These are phyloP conservation scores for Mycteria americana DNA, from an alignment of 2,797 vertebrate species.

Conservation along the genomic window DNA sequence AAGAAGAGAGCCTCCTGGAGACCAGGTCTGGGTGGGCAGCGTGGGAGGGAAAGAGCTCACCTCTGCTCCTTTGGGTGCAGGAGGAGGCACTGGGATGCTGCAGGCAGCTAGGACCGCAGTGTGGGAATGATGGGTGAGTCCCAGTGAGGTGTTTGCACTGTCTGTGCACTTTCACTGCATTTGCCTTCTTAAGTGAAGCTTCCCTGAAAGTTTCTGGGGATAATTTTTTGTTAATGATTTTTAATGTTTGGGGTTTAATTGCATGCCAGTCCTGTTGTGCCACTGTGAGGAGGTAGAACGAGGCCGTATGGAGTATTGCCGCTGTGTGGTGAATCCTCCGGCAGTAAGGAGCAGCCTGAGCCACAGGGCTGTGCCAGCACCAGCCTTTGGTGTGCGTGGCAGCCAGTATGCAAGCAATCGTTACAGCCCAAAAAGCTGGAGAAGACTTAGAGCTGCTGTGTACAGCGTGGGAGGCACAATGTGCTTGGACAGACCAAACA, in stretches of 20 bases:
- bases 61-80: neutral
- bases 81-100: rapidly evolving
- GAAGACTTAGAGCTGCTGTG: neutral
- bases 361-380: neutral
- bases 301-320: neutral
- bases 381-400: neutral
- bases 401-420: neutral
- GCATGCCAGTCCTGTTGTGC: rapidly evolving
- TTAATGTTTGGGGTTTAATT: neutral
- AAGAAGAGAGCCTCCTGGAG: neutral
- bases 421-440: neutral
- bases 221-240: neutral
- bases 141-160: neutral
- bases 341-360: neutral
- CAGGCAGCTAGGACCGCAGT: neutral
- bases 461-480: neutral
- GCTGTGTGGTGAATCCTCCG: neutral
- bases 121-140: neutral
- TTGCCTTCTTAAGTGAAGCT: neutral
- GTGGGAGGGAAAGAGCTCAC: neutral
- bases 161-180: neutral
- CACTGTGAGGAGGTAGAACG: neutral
- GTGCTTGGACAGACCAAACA: neutral
- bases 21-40: neutral
- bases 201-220: neutral